Evolutionary conservation across 2,888 invertebrate species (phyloP), one percentile per base, ranked within the genome.

Genomic region (Drosophila paranaensis): DNA sequence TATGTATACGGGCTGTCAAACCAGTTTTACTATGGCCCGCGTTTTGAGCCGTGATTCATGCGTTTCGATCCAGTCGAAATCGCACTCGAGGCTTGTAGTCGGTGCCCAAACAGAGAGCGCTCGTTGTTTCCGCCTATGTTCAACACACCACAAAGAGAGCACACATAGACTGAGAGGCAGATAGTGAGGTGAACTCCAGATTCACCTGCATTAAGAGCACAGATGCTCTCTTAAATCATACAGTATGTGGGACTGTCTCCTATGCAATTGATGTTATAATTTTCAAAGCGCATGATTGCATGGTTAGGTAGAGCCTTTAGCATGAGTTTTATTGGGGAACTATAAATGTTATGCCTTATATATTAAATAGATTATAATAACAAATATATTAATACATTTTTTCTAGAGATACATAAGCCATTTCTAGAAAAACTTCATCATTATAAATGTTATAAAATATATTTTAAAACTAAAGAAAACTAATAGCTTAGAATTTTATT

Each of bases 11-110:
- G 30, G 30, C 16, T 76, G 72, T 33, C 67, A 88, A 85, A 85
- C 84, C 84, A 74, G 84, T 85, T 85, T 83, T 74, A 80, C 80
- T 75, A 82, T 80, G 77, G 58, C 68, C 75, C 56, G 64, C 55
- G 55, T 63, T 62, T 62, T 55, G 60, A 60, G 83, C 81, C 73
- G 89, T 85, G 84, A 85, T 85, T 85, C 84, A 85, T 85, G 76
- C 83, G 83, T 85, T 72, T 55, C 70, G 79, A 53, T 25, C 57
- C 61, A 64, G 58, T 67, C 77, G 53, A 71, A 71, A 74, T 77
- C 79, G 65, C 74, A 56, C 64, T 67, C 37, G 57, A 27, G 53
- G 48, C 40, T 43, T 20, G 55, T 11, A 68, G 58, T 66, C 71
- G 45, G 71, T 61, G 79, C 64, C 74, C 73, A 63, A 65, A 67